Evolutionary conservation across 2,113 vertebrate genomes (phyloP), one percentile per base, ranked within the genome.

Genomic region (Paratilapia polleni): DNA sequence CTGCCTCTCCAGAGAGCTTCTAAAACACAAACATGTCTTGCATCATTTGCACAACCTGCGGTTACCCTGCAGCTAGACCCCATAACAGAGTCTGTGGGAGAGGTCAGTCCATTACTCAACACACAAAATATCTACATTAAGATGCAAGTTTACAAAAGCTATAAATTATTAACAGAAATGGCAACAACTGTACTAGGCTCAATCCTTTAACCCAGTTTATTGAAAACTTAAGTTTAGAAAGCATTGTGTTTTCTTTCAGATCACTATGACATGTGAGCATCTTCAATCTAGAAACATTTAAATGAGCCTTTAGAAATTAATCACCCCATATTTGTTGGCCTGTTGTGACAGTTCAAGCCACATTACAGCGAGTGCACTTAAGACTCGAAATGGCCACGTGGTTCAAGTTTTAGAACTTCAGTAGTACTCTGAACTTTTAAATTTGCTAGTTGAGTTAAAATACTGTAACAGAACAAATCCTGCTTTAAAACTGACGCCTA

Each of bases 11-110:
- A 5, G 88, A 83, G 91, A 80, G 62, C 83, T 76, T 89, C 85
- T 87, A 87, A 93, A 92, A 94, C 95, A 94, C 90, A 95, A 96
- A 95, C 94, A 95, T 64, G 56, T 94, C 90, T 95, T 95, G 94
- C 94, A 95, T 96, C 94, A 95, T 96, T 94, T 95, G 84, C 87
- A n/a, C 60, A 84, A 76, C 88, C 93, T 93, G 89, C 87, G 91
- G 93, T 89, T 91, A 31, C 78, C 81, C 80, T 89, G 90, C 82
- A 77, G 79, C 60, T 73, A 26, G 78, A 85, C 31, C 85, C 78
- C 34, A 74, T 85, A 88, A 87, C 86, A 80, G 66, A 84, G 81
- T 79, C 80, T 64, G 74, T 59, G 84, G 88, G 87, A 90, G 80
- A 78, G 78, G 84, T 89, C 68, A 82, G 60, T 12, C 28, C n/a